Evolutionary conservation across 92 coral and sea anemone species (phyloP).

Genomic region (Palythoa heliodiscus): DNA sequence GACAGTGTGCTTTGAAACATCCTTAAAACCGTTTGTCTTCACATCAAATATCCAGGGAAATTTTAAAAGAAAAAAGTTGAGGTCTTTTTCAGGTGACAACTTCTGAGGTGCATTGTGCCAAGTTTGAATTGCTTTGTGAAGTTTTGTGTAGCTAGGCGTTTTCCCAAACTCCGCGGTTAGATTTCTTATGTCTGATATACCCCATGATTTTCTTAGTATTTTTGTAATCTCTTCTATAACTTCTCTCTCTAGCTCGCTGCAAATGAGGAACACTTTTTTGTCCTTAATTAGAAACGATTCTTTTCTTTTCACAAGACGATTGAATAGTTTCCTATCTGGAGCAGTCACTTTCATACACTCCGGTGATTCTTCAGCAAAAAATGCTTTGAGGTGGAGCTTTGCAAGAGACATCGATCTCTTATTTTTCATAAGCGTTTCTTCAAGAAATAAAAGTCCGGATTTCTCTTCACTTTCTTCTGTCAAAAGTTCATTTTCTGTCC

Average conservation of each 20-base stretch:
- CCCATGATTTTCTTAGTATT: constrained; percentile 25
- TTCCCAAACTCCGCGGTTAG: not conserved
- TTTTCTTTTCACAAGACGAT: not conserved
- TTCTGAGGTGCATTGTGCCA: constrained; percentile 8
- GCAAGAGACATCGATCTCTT: constrained; percentile 19
- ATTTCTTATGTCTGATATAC: not conserved
- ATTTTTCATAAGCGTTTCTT: constrained; percentile 19
- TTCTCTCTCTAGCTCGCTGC: constrained; percentile 20
- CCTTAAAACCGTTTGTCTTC: not conserved
- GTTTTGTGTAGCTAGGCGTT: not conserved
- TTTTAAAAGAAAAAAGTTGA: constrained; percentile 5
- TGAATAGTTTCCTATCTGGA: not conserved
- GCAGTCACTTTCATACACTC: constrained; percentile 1
- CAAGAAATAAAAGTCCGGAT: not conserved
- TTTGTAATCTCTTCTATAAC: constrained; percentile 4
- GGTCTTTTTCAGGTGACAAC: not conserved
- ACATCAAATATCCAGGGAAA: constrained; percentile 42
- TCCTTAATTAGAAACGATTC: constrained; percentile 18
- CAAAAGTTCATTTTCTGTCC: not conserved
- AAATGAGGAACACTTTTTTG: not conserved
- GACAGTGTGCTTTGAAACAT: not conserved
- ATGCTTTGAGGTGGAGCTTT: not conserved
- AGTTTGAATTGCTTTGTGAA: constrained; percentile 15
- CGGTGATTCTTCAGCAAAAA: not conserved
- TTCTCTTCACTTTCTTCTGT: not conserved